Evolutionary conservation across 2,888 invertebrate species (phyloP).

Genomic region (Glyphotaelius pellucidus): DNA sequence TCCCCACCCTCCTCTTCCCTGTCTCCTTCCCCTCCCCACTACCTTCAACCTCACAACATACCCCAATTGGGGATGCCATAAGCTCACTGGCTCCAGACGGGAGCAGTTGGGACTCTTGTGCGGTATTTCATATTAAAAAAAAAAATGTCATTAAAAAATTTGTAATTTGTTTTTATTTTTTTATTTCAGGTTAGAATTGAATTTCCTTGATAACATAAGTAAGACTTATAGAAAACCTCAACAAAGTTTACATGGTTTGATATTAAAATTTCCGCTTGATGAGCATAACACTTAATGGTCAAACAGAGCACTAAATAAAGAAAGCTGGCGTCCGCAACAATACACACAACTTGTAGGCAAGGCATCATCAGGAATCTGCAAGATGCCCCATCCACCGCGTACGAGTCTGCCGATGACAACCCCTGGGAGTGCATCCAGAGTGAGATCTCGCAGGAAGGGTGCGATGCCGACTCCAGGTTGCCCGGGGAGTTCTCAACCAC

Average conservation of each 20-base stretch:
- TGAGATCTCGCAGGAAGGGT: conserved; percentile 23
- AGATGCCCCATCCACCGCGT: conserved; percentile 18
- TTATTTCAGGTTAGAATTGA: neutral
- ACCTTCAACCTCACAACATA: no score
- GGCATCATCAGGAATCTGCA: conserved; percentile 33
- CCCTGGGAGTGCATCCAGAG: conserved; percentile 47
- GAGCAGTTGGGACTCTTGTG: no score
- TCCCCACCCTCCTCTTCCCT: no score
- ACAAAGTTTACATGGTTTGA: neutral
- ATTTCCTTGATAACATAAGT: neutral
- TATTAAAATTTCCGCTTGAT: conserved; percentile 3
- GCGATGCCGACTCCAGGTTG: conserved; percentile 8
- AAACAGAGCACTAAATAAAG: neutral
- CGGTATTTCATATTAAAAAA: no score
- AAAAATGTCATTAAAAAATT: neutral
- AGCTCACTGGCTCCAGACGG: no score
- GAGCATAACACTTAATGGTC: conserved; percentile 12
- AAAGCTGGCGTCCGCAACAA: conserved; percentile 54
- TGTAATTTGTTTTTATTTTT: neutral
- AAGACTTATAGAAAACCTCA: neutral
- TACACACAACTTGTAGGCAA: conserved; percentile 43
- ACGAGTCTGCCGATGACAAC: conserved; percentile 17
- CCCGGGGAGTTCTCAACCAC: conserved; percentile 18
- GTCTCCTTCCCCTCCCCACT: no score
- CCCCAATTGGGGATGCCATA: no score